Percentiles rank a stretch among this genome's conserved stretches.
Conservation (phyloP, 92 coral and sea anemone genomes). For the Parazoanthus atlanticus region DNA sequence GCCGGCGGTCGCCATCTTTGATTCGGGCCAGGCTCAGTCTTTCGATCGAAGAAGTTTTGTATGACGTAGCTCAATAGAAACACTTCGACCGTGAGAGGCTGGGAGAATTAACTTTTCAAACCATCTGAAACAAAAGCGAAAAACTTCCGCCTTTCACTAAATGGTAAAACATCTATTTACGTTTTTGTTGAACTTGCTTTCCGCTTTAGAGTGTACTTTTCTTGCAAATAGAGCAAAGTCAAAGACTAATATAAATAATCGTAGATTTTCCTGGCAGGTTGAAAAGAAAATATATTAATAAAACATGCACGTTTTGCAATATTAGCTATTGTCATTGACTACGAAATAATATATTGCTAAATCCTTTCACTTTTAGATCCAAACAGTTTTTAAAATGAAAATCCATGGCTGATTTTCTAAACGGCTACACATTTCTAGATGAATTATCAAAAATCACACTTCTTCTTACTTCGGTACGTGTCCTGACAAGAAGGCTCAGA, state of each 20-base stretch:
- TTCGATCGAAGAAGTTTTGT: conserved; percentile 9
- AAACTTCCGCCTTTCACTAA: neutral
- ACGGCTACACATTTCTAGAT: neutral
- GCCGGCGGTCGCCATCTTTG: conserved; percentile 71
- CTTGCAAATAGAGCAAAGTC: neutral
- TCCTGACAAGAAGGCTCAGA: no score
- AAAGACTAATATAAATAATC: neutral
- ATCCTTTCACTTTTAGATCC: neutral
- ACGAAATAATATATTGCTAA: neutral
- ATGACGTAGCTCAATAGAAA: conserved; percentile 29
- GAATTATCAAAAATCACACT: neutral
- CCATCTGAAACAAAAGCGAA: neutral
- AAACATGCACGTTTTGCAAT: conserved; percentile 29
- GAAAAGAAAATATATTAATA: conserved; percentile 38
- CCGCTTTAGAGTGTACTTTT: neutral
- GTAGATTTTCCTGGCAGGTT: conserved; percentile 33
- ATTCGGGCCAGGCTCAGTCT: conserved; percentile 40
- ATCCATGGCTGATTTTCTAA: neutral
- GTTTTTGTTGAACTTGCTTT: neutral
- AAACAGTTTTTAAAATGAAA: neutral
- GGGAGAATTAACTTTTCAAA: conserved; percentile 23
- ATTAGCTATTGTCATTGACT: conserved; percentile 12
- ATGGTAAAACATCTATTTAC: neutral
- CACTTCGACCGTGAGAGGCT: conserved; percentile 40
- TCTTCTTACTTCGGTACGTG: no score